Percentiles rank a stretch among this genome's conserved stretches.
Conservation (phyloP, 2,888 invertebrate species). For the Protonemura montana region DNA sequence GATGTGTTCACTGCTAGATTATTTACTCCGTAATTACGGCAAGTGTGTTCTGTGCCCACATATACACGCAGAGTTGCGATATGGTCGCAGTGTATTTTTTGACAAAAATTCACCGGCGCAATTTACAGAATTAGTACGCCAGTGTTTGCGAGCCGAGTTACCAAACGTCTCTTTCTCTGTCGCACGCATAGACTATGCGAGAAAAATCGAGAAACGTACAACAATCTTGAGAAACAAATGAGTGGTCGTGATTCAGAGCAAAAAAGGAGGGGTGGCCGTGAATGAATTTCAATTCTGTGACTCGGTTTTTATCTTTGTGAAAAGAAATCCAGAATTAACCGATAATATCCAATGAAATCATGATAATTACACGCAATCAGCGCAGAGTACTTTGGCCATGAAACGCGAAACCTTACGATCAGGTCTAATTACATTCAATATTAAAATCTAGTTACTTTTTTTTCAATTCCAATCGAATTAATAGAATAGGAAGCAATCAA, state of each 20-base stretch:
- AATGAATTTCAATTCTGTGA: neutral
- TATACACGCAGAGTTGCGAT: neutral
- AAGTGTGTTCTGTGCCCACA: neutral
- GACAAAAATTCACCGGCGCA: neutral
- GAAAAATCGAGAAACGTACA: neutral
- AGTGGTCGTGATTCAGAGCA: neutral
- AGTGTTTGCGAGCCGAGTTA: neutral
- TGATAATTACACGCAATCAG: neutral
- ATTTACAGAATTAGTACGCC: neutral
- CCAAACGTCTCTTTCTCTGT: neutral
- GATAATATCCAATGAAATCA: neutral
- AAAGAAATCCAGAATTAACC: neutral
- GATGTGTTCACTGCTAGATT: too few relatives aligned
- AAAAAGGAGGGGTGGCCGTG: neutral
- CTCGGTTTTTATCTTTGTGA: neutral
- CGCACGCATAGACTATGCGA: neutral
- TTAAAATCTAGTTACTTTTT: neutral
- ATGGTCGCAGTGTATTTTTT: neutral
- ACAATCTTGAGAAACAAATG: neutral
- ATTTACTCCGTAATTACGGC: too few relatives aligned
- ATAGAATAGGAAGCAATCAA: neutral
- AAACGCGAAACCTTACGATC: neutral
- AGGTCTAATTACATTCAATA: neutral
- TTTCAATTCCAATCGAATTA: too few relatives aligned
- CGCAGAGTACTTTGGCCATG: neutral